Evolutionary conservation across 2,113 vertebrate species (phyloP), one percentile per base, ranked within the genome.

Genomic region (Onychostruthus taczanowskii): DNA sequence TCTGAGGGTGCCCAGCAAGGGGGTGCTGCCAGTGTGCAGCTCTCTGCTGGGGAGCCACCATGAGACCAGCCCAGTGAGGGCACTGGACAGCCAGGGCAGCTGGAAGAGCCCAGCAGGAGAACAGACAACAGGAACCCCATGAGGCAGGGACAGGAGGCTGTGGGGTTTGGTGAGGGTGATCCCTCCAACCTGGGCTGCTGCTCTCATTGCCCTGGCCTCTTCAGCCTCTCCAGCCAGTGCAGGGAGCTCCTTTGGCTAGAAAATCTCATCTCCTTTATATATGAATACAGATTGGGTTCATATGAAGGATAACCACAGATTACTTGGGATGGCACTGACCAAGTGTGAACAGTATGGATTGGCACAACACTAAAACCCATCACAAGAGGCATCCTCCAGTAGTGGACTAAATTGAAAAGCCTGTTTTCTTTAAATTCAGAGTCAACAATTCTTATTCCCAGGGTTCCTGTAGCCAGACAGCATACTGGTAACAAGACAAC

Each of bases 121-220:
- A 49, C 22, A 50, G 33, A 23, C 33, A 55, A 3, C 0, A 0
- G 63, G 43, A 43, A 13, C 20, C 23, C 27, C 7, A 2, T 0
- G 1, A 39, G 43, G 35, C 6, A 19, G 30, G 44, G 33, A 39
- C 12, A 3, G 55, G 20, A 76, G 41, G 28, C 37, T 58, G 22
- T 2, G 3, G 2, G 4, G 8, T 16, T 8, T 9, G 4, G 24
- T 5, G 17, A 44, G 37, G 12, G 18, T 0, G 0, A 37, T 30
- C 18, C 24, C 74, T 47, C 75, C 78, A 31, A 19, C 19, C 28
- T 4, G 0, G 13, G 17, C 16, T 30, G 27, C 69, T 89, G 63
- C 26, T 86, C 7, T 15, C 37, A 23, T 6, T 21, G 23, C 22
- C 9, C 3, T 10, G 14, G 55, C 24, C 64, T 70, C 63, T 49